Base-by-base conservation (phyloP, 1,140 invertebrate genomes). In the Schlechtendalia chinensis region DNA sequence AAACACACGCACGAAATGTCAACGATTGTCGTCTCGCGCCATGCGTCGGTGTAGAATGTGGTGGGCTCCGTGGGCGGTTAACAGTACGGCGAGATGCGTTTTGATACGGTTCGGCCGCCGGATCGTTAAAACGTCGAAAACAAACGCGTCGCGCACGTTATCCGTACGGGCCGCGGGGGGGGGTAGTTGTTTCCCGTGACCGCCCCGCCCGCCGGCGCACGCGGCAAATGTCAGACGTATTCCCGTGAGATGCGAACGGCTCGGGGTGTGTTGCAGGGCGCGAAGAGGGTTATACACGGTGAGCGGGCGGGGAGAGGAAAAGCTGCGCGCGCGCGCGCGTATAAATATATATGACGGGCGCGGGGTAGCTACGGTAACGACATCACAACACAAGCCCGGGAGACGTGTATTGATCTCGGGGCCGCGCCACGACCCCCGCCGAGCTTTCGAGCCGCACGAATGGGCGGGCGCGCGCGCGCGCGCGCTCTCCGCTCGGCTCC, bases 291-390 rank as follows among this genome's bases (percentile, higher is more conserved):
- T 61, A 8, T 39, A 39, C 32, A 39, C 32, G 32, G 32, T n/a
- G n/a, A n/a, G 6, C 16, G 24, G 27, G 63, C 19, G 32, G 32
- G 19, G 32, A 22, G 67, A 75, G 17, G 53, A 79, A 72, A 72
- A 72, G 69, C 69, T 72, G 63, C 63, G 39, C 10, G 8, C 39
- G 32, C 32, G 3, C 8, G 32, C 8, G 32, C 8, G 32, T 39
- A 8, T 39, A 8, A 4, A 8, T 39, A 8, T 39, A 8, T 39
- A 45, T 39, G 39, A 65, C 53, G 17, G 27, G 29, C 3, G 14
- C 10, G 58, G 75, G 75, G 75, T 79, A 58, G 75, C 75, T 79
- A 79, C 75, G 63, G 75, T 79, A 79, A 79, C 75, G 75, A 79
- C 75, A 79, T 79, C 75, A 79, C 75, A 79, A 79, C 75, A 79